These are phyloP conservation scores for Meloidogyne hapla DNA, from an alignment of 1,140 invertebrate genomes.

Conservation along the genomic window DNA sequence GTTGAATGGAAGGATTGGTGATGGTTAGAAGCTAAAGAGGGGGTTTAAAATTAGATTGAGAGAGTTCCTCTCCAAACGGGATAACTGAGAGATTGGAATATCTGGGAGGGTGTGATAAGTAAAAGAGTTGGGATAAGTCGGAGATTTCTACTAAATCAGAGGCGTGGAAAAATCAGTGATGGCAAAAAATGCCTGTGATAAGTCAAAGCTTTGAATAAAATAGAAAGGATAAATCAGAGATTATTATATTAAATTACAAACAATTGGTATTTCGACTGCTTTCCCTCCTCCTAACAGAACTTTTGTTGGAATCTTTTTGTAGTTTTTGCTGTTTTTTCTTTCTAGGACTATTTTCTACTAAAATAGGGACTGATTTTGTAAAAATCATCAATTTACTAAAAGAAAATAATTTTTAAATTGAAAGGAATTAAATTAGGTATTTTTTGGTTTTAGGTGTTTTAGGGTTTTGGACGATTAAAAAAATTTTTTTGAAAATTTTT, in stretches of 20 bases:
- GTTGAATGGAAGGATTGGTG: background rate
- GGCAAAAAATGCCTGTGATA: too few relatives aligned
- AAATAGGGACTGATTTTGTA: background rate
- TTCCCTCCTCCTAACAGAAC: too few relatives aligned
- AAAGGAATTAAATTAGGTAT: background rate
- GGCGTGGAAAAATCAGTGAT: too few relatives aligned
- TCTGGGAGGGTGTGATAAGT: too few relatives aligned
- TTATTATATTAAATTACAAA: too few relatives aligned
- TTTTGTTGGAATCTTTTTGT: background rate
- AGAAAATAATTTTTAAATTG: background rate
- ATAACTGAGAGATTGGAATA: too few relatives aligned
- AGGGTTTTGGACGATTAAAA: background rate
- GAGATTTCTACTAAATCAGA: too few relatives aligned
- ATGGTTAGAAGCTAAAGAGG: background rate
- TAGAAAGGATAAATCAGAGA: too few relatives aligned
- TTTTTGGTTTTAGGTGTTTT: background rate
- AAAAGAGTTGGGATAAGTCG: too few relatives aligned
- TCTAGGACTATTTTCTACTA: background rate
- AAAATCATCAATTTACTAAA: conserved; percentile 1
- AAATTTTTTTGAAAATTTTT: background rate
- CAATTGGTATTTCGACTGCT: too few relatives aligned
- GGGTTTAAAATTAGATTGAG: background rate
- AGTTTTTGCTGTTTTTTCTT: background rate
- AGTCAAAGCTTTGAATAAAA: too few relatives aligned
- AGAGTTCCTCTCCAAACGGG: background rate